A percentile compares a stretch with the other conserved stretches of the same genome.
Evolutionary conservation across 2,113 vertebrate species (phyloP).

Genomic region (Callorhinus ursinus): DNA sequence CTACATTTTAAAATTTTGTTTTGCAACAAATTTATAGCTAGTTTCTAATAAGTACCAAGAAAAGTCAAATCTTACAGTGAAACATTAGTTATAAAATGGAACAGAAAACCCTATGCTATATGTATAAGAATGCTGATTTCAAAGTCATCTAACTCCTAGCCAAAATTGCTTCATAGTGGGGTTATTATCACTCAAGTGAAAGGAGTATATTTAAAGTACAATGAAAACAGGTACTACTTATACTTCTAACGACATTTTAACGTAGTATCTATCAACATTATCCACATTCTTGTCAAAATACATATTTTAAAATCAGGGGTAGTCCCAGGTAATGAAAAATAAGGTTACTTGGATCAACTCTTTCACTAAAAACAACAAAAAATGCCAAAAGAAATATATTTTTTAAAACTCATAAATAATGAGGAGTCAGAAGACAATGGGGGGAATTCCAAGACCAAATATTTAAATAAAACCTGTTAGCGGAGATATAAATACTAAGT

Average conservation of each 20-base stretch:
- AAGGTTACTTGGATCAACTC: neutral
- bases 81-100: slow-evolving; percentile 60
- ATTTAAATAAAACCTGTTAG: neutral
- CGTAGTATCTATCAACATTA: slow-evolving; percentile 68
- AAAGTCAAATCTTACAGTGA: slow-evolving; percentile 16
- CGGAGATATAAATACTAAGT: neutral
- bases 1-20: slow-evolving; percentile 18
- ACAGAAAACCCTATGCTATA: slow-evolving; percentile 61
- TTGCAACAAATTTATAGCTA: neutral
- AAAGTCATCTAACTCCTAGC: slow-evolving; percentile 61
- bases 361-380: slow-evolving; percentile 1
- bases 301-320: slow-evolving; percentile 43
- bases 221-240: slow-evolving; percentile 69
- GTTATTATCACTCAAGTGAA: slow-evolving; percentile 73
- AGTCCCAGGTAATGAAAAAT: neutral
- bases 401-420: neutral
- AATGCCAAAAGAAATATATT: neutral
- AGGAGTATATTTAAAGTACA: slow-evolving; percentile 64
- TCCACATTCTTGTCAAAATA: slow-evolving; percentile 77
- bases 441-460: neutral
- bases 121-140: slow-evolving; percentile 68
- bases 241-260: slow-evolving; percentile 63
- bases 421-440: neutral
- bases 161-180: slow-evolving; percentile 73
- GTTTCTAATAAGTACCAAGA: neutral